These are phyloP conservation scores for Athrips mouffetella DNA, from an alignment of 2,888 invertebrate species.

Conservation along the genomic window DNA sequence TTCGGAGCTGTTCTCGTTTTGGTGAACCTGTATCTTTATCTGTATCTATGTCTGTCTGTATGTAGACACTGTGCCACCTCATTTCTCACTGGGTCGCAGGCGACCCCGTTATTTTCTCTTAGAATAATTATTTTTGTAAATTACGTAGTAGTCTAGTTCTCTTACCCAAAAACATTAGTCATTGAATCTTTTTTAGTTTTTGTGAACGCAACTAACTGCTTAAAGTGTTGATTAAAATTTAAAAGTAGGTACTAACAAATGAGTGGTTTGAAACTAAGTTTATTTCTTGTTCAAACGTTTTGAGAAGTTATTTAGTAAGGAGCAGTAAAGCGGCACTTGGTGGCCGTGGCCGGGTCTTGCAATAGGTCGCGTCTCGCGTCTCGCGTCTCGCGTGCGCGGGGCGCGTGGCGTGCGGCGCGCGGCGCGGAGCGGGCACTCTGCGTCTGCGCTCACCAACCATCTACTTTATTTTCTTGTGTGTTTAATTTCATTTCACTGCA, in stretches of 20 bases:
- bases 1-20: conserved; percentile 62
- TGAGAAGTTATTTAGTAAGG: conserved; percentile 32
- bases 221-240: conserved; percentile 60
- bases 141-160: conserved; percentile 53
- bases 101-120: conserved; percentile 73
- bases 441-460: conserved; percentile 55
- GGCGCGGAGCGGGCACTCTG: too few relatives aligned
- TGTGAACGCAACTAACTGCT: conserved; percentile 70
- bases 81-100: conserved; percentile 72
- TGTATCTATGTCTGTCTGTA: too few relatives aligned
- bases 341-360: conserved; percentile 75
- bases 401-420: too few relatives aligned
- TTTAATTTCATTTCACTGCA: conserved; percentile 9
- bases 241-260: conserved; percentile 66
- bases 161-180: conserved; percentile 52
- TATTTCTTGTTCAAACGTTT: conserved; percentile 47
- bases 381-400: too few relatives aligned
- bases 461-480: conserved; percentile 30
- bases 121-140: conserved; percentile 64
- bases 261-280: conserved; percentile 69
- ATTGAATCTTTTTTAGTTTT: conserved; percentile 52
- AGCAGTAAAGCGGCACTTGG: conserved; percentile 44
- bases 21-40: conserved; percentile 51
- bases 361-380: too few relatives aligned
- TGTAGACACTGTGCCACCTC: too few relatives aligned